phyloP scores from a whole-genome alignment of 2,113 vertebrate species.

The Taxidea taxus region DNA sequence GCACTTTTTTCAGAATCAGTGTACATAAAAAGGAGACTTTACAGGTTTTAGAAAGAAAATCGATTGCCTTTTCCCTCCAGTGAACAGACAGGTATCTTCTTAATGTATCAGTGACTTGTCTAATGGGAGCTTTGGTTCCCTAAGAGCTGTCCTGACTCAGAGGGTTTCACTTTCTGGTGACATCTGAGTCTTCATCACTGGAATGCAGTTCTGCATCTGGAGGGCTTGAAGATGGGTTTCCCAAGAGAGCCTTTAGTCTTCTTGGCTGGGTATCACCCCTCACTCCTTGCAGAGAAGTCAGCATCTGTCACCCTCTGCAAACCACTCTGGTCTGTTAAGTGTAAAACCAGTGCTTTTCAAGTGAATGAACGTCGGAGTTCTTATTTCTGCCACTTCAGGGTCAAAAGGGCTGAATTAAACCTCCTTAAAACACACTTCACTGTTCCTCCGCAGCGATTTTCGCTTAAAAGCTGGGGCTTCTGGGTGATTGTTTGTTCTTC shows the following conservation, averaged over 20 bases:
- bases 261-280: neutral
- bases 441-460: constrained; percentile 39
- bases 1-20: neutral
- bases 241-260: constrained; percentile 40
- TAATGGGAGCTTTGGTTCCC: neutral
- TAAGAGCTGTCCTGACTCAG: neutral
- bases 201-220: constrained; percentile 62
- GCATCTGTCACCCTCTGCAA: constrained; percentile 35
- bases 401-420: constrained; percentile 40
- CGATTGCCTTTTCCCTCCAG: neutral
- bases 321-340: constrained; percentile 47
- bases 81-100: neutral
- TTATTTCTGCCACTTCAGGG: neutral
- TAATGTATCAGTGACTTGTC: neutral
- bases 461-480: constrained; percentile 53
- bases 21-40: neutral
- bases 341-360: neutral
- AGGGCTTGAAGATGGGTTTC: constrained; percentile 55
- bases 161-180: constrained; percentile 59
- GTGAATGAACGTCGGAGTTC: constrained; percentile 7
- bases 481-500: constrained; percentile 32
- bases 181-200: constrained; percentile 47
- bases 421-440: neutral
- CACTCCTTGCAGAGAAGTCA: neutral
- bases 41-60: neutral